phyloP scores from a whole-genome alignment of 2,113 vertebrate genomes.

The Rafetus swinhoei region DNA sequence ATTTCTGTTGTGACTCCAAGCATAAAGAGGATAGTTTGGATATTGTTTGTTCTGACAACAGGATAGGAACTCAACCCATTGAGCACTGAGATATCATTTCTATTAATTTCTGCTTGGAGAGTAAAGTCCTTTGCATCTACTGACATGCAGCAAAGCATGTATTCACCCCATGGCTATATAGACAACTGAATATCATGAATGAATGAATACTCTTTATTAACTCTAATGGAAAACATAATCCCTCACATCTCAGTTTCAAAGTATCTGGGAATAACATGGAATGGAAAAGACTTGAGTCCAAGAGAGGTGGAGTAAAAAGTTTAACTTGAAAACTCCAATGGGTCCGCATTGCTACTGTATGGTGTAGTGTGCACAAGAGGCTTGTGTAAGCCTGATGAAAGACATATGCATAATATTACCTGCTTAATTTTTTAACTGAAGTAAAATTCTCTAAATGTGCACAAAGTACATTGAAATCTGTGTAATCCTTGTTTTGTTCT shows the following conservation, averaged over 20 bases:
- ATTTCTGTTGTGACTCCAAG: accelerated
- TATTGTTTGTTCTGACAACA: background rate
- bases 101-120: background rate
- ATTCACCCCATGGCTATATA: background rate
- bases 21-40: background rate
- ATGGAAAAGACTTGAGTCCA: background rate
- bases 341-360: background rate
- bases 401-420: background rate
- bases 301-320: background rate
- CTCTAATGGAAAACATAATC: background rate
- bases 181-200: background rate
- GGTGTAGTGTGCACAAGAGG: background rate
- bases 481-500: background rate
- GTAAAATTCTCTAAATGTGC: background rate
- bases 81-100: background rate
- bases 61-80: background rate
- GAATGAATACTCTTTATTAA: background rate
- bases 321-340: background rate
- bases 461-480: background rate
- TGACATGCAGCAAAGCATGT: background rate
- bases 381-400: background rate
- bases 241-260: background rate
- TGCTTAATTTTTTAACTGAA: background rate
- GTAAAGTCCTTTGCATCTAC: background rate
- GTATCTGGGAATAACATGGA: background rate